Evolutionary conservation across 37 sponge, comb jelly and placozoan species (phyloP).

Genomic region (Chondrilla cf. caribensis): DNA sequence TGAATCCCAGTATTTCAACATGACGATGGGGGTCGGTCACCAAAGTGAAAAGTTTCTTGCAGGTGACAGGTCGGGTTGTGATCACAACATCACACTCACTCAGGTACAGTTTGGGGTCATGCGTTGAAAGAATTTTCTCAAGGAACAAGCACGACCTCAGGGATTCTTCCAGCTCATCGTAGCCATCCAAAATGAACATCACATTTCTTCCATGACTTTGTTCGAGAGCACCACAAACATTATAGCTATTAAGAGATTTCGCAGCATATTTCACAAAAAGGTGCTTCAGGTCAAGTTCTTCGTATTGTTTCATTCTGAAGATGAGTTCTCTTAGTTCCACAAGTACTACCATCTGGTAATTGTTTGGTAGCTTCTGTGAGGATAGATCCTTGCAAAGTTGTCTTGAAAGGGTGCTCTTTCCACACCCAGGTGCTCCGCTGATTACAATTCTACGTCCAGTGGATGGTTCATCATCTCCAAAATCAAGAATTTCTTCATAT

Average conservation of each 20-base stretch:
- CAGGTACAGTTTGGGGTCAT: neutral
- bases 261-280: neutral
- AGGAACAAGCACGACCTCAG: neutral
- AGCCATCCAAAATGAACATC: neutral
- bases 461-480: neutral
- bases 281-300: neutral
- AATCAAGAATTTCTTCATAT: neutral
- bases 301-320: neutral
- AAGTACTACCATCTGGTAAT: neutral
- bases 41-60: neutral
- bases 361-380: neutral
- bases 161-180: neutral
- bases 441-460: neutral
- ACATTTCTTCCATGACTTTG: neutral
- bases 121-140: neutral
- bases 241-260: neutral
- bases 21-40: neutral
- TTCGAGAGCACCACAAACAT: neutral
- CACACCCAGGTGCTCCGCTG: constrained; percentile 19
- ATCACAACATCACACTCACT: constrained; percentile 7
- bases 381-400: neutral
- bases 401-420: neutral
- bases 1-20: constrained; percentile 6
- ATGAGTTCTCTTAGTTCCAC: neutral
- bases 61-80: constrained; percentile 15